Evolutionary conservation across 2,113 vertebrate species (phyloP), one percentile per base, ranked within the genome.

Genomic region (Mungos mungo): DNA sequence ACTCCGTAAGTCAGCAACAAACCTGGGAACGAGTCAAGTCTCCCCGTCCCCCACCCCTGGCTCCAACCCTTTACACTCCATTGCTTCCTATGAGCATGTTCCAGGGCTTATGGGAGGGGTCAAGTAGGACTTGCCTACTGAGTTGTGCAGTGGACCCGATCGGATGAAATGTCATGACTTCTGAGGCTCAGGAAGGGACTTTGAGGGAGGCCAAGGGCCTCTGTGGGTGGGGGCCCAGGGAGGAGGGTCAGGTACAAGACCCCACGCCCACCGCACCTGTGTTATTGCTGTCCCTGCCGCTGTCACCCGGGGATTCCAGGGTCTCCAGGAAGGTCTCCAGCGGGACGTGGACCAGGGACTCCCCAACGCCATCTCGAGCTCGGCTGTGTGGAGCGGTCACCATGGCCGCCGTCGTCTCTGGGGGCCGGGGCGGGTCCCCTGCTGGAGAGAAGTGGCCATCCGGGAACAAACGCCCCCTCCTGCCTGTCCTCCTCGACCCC

Each of bases 251-350:
- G 35, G 77, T 33, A 74, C 29, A 65, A 21, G 15, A 65, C 65
- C 35, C 66, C 41, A 47, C 38, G 18, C 35, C 77, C 38, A 3
- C 2, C 7, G 96, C 11, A 97, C 97, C 95, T 89, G 94, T 25
- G 15, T 60, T 98, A 81, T 82, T 98, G 35, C 97, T 97, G 12
- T 98, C 19, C 3, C 97, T 96, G 85, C 97, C 97, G 4, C 97
- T 96, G 18, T 98, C 7, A 0, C 98, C 79, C 7, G 99, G 98
- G 72, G 99, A 98, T 93, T 99, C 99, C 95, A 99, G 98, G 0
- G 99, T 99, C 98, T 99, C 99, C 57, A 99, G 98, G 98, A 99
- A 99, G 95, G 95, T 99, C 98, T 99, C 99, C 96, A 99, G 98
- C 0, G 99, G 99, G 92, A 99, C 98, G 0, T 99, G 99, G 54